phyloP scores from a whole-genome alignment of 2,888 invertebrate species.

The Ferrisia virgata region DNA sequence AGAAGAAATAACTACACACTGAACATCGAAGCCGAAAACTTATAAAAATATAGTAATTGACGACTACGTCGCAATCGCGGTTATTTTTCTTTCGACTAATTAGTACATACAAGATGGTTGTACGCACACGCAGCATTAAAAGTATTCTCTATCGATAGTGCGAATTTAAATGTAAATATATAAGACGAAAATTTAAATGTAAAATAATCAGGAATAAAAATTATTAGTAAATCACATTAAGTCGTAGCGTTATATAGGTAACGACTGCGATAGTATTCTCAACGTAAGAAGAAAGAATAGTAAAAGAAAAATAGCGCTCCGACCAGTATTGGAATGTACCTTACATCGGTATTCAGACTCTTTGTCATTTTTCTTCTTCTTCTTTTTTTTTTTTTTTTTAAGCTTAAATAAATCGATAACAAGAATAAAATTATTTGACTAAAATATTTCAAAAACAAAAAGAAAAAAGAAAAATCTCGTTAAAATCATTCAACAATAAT shows the following conservation, averaged over 20 bases:
- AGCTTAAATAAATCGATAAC: neutral
- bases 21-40: neutral
- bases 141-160: neutral
- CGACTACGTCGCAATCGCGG: slow-evolving; percentile 14
- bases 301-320: neutral
- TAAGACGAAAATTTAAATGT: too few species aligned
- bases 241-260: neutral
- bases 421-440: neutral
- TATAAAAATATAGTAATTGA: slow-evolving; percentile 8
- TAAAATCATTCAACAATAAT: neutral
- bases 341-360: too few species aligned
- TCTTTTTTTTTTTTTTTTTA: too few species aligned
- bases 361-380: too few species aligned
- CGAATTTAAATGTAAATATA: neutral
- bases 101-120: neutral
- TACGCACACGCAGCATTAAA: too few species aligned
- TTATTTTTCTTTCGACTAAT: neutral
- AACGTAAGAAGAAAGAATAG: too few species aligned
- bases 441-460: neutral
- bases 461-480: neutral
- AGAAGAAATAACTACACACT: neutral
- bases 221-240: neutral
- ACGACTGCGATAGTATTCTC: neutral
- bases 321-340: neutral
- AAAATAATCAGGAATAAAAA: neutral